Evolutionary conservation across 2,113 vertebrate species (phyloP).

Genomic region (Tachuris rubrigastra): DNA sequence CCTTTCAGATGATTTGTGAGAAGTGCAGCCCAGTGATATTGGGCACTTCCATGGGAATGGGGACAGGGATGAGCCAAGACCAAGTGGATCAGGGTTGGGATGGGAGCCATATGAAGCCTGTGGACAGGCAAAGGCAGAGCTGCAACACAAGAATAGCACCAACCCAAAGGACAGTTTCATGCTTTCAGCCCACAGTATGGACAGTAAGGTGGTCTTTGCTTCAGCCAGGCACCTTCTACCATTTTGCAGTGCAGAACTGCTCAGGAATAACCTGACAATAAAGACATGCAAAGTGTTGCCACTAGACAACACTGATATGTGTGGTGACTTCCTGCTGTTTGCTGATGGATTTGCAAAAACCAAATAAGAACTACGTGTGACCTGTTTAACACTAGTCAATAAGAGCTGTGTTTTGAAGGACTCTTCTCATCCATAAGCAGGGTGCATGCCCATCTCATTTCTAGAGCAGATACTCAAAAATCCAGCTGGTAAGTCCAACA

Average conservation of each 20-base stretch:
- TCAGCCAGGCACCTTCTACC: background rate
- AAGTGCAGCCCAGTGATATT: background rate
- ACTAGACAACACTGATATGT: background rate
- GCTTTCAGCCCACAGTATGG: background rate
- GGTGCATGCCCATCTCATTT: background rate
- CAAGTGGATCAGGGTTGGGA: fast-evolving
- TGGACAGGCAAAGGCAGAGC: background rate
- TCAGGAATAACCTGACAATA: background rate
- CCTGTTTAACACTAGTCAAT: background rate
- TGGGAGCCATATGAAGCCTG: background rate
- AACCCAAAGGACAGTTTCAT: background rate
- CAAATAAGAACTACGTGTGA: background rate
- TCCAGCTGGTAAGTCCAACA: background rate
- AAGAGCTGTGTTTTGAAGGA: background rate
- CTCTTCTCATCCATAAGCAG: background rate
- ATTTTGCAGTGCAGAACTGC: background rate
- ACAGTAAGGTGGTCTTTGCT: background rate
- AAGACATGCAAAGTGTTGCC: background rate
- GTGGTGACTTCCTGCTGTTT: background rate
- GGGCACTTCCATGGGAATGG: background rate
- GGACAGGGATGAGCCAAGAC: background rate
- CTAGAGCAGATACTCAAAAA: background rate
- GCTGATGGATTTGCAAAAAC: background rate
- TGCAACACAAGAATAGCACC: background rate
- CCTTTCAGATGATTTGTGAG: background rate